phyloP scores from a whole-genome alignment of 2,113 vertebrate species.

The Zosterops japonicus region DNA sequence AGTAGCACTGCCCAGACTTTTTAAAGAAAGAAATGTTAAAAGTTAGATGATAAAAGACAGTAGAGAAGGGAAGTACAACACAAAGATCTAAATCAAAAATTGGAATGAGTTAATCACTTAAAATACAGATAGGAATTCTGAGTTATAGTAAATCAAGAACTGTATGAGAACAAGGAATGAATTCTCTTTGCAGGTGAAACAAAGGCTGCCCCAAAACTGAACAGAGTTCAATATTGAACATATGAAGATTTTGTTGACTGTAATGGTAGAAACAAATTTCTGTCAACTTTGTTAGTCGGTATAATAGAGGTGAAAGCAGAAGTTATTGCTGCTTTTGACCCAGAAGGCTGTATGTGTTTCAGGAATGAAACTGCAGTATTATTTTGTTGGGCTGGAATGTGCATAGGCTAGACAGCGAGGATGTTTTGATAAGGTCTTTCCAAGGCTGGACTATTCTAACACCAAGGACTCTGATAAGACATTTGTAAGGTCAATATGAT shows the following conservation, averaged over 20 bases:
- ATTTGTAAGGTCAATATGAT: background rate
- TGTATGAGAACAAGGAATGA: background rate
- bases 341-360: background rate
- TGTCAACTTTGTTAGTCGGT: background rate
- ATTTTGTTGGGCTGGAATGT: constrained; percentile 22
- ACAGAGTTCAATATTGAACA: background rate
- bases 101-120: background rate
- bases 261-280: background rate
- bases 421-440: constrained; percentile 1
- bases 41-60: background rate
- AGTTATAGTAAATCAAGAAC: background rate
- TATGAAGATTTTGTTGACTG: background rate
- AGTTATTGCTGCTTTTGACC: background rate
- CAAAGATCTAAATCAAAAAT: background rate
- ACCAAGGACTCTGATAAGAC: constrained; percentile 4
- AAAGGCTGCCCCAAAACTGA: background rate
- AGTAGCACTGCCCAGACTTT: background rate
- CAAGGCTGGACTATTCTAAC: constrained; percentile 19
- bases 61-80: background rate
- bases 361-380: background rate
- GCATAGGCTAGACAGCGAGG: background rate
- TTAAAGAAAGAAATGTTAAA: background rate
- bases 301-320: background rate
- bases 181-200: background rate
- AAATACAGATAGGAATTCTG: background rate